A percentile compares a stretch with the other conserved stretches of the same genome.
These are phyloP conservation scores for Pammene aurita DNA, from an alignment of 2,888 invertebrate species.

Conservation along the genomic window DNA sequence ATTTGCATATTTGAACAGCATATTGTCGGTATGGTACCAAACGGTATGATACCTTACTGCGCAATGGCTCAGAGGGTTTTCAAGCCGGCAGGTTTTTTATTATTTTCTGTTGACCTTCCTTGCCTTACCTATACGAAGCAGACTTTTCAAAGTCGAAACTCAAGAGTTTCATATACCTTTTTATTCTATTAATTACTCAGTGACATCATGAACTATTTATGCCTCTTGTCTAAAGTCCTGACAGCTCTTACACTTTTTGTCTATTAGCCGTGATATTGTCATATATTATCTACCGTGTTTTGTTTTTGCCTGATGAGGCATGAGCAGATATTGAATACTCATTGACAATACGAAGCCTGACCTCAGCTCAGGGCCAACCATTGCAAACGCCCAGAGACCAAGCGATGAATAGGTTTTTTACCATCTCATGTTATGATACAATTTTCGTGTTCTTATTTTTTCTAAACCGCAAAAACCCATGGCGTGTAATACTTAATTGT, in stretches of 20 bases:
- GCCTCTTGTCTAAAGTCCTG: conserved; percentile 41
- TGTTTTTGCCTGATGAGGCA: conserved; percentile 49
- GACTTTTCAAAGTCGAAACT: not conserved
- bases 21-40: too few relatives aligned
- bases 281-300: conserved; percentile 43
- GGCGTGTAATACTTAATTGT: conserved; percentile 66
- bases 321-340: conserved; percentile 47
- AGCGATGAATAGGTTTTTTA: conserved; percentile 54
- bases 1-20: too few relatives aligned
- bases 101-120: not conserved
- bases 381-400: conserved; percentile 47
- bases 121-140: not conserved
- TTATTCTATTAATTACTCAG: not conserved
- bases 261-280: conserved; percentile 36
- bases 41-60: too few relatives aligned
- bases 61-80: too few relatives aligned
- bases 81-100: not conserved
- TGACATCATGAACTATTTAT: conserved; percentile 29
- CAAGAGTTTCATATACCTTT: not conserved
- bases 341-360: conserved; percentile 48
- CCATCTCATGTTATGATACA: conserved; percentile 54
- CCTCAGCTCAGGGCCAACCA: conserved; percentile 59
- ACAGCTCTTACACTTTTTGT: conserved; percentile 51
- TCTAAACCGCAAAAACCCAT: conserved; percentile 60
- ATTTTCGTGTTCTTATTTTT: conserved; percentile 58